These are phyloP conservation scores for Clangula hyemalis DNA, from an alignment of 2,797 vertebrate species.

Conservation along the genomic window DNA sequence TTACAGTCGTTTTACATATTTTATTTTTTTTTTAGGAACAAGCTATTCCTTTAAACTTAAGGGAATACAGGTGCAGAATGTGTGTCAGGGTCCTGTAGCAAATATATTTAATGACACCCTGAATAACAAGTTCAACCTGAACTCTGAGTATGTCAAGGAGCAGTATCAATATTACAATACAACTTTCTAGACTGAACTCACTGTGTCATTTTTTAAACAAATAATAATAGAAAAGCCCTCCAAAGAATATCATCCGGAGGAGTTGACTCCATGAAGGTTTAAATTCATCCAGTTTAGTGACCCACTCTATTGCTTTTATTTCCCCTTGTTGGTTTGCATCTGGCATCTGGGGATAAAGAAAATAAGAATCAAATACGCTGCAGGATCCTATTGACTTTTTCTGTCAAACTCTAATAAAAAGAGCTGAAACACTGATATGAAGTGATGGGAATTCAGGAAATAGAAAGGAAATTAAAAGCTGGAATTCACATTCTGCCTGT, in stretches of 20 bases:
- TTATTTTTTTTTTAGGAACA: not conserved
- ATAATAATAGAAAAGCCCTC: not conserved
- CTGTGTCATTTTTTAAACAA: not conserved
- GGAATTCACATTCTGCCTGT: not conserved
- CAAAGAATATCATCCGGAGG: conserved; percentile 86
- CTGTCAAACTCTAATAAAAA: not conserved
- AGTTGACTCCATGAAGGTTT: conserved; percentile 83
- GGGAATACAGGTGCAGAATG: not conserved
- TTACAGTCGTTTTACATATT: not conserved
- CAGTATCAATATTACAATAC: not conserved
- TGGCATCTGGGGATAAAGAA: conserved; percentile 78
- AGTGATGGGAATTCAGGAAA: conserved; percentile 10
- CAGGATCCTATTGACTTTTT: not conserved
- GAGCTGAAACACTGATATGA: not conserved
- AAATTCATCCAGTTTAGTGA: conserved; percentile 81
- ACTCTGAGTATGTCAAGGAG: not conserved
- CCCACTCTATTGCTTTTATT: conserved; percentile 82
- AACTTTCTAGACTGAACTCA: not conserved
- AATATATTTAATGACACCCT: not conserved
- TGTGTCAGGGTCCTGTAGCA: not conserved
- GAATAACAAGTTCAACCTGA: not conserved
- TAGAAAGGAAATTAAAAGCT: not conserved
- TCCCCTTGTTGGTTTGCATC: conserved; percentile 89
- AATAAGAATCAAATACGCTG: not conserved
- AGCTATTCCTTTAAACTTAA: conserved; percentile 20